Evolutionary conservation across 2,797 vertebrate species (phyloP).

Genomic region (Gadopsis marmoratus): DNA sequence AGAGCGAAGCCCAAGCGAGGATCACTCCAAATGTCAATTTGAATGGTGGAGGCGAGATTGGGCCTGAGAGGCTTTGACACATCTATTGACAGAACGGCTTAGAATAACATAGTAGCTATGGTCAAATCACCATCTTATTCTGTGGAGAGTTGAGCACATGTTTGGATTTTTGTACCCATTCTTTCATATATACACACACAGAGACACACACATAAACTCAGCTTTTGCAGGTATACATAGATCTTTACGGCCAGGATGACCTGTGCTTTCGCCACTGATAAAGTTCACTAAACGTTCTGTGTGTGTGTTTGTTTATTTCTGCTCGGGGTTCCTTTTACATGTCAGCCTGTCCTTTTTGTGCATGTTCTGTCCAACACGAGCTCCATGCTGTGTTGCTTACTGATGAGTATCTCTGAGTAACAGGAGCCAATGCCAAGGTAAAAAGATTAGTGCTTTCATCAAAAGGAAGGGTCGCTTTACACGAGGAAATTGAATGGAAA

Average conservation of each 20-base stretch:
- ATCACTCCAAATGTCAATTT: conserved; percentile 84
- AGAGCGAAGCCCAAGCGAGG: conserved; percentile 68
- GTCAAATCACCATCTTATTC: conserved; percentile 65
- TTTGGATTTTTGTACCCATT: conserved; percentile 2
- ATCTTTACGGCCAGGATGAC: conserved; percentile 32
- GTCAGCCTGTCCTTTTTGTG: conserved; percentile 33
- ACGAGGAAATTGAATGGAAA: conserved; percentile 38
- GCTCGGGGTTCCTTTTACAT: conserved; percentile 40
- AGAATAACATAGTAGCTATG: conserved; percentile 67
- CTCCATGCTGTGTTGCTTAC: conserved; percentile 8
- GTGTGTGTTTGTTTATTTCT: conserved; percentile 47
- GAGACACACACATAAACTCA: conserved; percentile 13
- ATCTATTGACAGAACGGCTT: conserved; percentile 72
- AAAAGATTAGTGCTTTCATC: conserved; percentile 52
- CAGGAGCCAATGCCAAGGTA: conserved; percentile 22
- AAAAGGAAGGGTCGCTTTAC: conserved; percentile 42
- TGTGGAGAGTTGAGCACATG: conserved; percentile 37
- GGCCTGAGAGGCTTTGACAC: conserved; percentile 75
- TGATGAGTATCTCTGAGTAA: conserved; percentile 58
- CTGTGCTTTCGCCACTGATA: conserved; percentile 9
- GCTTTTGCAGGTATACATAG: conserved; percentile 32
- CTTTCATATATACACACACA: conserved; percentile 18
- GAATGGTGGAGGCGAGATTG: conserved; percentile 72
- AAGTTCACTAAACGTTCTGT: conserved; percentile 15
- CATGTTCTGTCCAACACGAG: conserved; percentile 12